Percentiles rank a stretch among this genome's conserved stretches.
These are phyloP conservation scores for human DNA, from an alignment of 2,113 vertebrate species.

Conservation along the genomic window GRCh38 chr5:82778001-82778500, in stretches of 20 bases:
- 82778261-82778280: background rate
- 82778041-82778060: background rate
- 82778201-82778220: background rate
- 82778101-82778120: background rate
- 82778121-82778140: background rate
- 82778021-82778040: background rate
- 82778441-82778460: slow-evolving; percentile 90
- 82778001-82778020: background rate
- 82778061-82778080: background rate
- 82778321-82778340: background rate
- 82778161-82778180: background rate
- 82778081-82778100: background rate
- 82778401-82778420: slow-evolving; percentile 87
- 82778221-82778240: background rate
- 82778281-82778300: background rate
- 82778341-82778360: background rate
- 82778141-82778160: background rate
- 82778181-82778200: background rate
- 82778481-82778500: background rate
- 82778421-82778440: slow-evolving; percentile 88
- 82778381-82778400: background rate
- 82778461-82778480: slow-evolving; percentile 92
- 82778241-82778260: background rate
- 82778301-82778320: background rate
- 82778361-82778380: background rate